phyloP scores from a whole-genome alignment of 2,888 invertebrate species.

The Isoperla grammatica region DNA sequence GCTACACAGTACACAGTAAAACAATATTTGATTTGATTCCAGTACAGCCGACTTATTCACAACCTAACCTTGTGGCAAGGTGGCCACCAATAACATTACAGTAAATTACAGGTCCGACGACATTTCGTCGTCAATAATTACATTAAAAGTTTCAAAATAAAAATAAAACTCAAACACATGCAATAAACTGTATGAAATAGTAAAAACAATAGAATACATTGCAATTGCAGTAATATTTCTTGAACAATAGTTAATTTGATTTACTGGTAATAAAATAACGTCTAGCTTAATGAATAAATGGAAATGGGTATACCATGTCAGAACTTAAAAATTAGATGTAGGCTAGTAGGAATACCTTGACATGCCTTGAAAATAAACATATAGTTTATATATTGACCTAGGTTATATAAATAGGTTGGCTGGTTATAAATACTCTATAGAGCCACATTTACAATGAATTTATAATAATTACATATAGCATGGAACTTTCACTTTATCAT shows the following conservation, averaged over 20 bases:
- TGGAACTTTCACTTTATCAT: no score
- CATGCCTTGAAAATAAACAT: neutral
- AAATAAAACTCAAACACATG: neutral
- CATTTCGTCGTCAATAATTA: neutral
- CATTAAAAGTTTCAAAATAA: neutral
- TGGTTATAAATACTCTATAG: neutral
- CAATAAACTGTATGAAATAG: neutral
- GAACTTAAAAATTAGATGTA: neutral
- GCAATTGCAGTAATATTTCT: no score
- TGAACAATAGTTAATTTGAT: no score
- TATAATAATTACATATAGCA: constrained; percentile 1
- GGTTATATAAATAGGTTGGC: no score
- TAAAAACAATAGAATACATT: neutral
- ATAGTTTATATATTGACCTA: no score
- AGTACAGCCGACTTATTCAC: no score
- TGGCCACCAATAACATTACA: no score
- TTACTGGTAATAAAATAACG: no score
- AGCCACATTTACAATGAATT: neutral
- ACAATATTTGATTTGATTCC: no score
- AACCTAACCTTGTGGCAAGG: no score
- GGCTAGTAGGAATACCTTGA: neutral
- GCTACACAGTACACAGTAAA: no score
- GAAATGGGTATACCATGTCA: neutral
- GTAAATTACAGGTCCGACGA: no score
- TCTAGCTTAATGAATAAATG: neutral